Evolutionary conservation across 1,140 invertebrate genomes (phyloP), one percentile per base, ranked within the genome.

Genomic region (Latrodectus geometricus): DNA sequence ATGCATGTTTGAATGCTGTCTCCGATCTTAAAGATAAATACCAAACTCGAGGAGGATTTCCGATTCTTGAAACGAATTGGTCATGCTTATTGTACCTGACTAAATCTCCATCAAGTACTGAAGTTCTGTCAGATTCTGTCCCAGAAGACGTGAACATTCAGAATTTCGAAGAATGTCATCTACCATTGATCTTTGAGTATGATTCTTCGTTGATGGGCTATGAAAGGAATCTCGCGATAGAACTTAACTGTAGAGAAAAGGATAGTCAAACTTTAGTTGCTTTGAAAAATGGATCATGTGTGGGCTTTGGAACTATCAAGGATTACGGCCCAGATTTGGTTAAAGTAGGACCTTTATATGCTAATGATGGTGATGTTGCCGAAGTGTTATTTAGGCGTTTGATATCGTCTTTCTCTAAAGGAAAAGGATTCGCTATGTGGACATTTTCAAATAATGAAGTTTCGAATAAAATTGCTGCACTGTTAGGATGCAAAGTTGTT

Each of bases 311-410:
- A 1, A 88, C 80, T 52, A 80, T 89, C 4, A 78, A 82, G n/a
- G 82, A 56, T 3, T 87, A 79, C 20, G 86, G 87, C 65, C 54
- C 81, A 54, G 88, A 78, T 9, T 54, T 73, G n/a, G 85, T 74
- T 0, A 82, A 88, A 48, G 56, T 88, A 4, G 89, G 89, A n/a
- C 89, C 89, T n/a, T 35, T 90, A 20, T 90, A 90, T 66, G 89
- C 89, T 15, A 69, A 88, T 49, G 88, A 88, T 68, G 50, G 76
- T 54, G 72, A 52, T 0, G 66, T 90, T 4, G 89, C 89, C 4
- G 88, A 89, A 88, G 66, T 79, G 8, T n/a, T 90, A 15, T 35
- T 89, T 14, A 77, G 54, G 56, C n/a, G 17, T 11, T 61, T 89
- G 8, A 68, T 90, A 11, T 15, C 49, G 0, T 20, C 49, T 7